Conservation (phyloP, 2,113 vertebrate species). For the Polyodon spathula region DNA sequence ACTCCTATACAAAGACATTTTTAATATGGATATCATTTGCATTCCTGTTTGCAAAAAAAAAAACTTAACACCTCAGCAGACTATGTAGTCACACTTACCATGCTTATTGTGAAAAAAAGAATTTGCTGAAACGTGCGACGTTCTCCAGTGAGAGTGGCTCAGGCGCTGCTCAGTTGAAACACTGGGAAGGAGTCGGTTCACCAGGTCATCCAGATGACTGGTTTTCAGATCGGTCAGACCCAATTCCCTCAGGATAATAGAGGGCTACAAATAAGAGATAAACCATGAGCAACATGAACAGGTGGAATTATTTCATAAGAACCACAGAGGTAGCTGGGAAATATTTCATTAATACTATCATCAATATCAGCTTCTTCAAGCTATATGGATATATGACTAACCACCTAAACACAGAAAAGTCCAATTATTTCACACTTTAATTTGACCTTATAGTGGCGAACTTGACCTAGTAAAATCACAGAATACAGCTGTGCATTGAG, state of each 20-base stretch:
- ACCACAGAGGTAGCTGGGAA: not conserved
- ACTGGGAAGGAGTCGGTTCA: constrained; percentile 70
- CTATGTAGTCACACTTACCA: constrained; percentile 54
- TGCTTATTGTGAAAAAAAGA: constrained; percentile 96
- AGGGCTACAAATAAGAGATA: constrained; percentile 35
- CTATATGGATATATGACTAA: no score
- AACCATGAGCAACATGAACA: not conserved
- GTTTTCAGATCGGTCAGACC: constrained; percentile 75
- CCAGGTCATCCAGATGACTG: constrained; percentile 65
- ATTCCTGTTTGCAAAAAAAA: no score
- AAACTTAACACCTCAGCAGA: no score
- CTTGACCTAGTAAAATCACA: no score
- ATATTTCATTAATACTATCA: no score
- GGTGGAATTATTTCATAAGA: no score
- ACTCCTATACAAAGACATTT: no score
- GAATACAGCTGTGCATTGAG: no score
- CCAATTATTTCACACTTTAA: not conserved
- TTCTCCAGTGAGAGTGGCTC: constrained; percentile 65
- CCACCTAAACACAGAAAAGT: not conserved
- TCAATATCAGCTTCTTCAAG: no score
- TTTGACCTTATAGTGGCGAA: no score
- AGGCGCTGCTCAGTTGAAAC: constrained; percentile 37
- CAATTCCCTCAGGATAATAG: constrained; percentile 69
- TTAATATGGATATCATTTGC: no score
- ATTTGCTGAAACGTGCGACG: constrained; percentile 69